phyloP scores from a whole-genome alignment of 2,113 vertebrate genomes.

The Acanthisitta chloris region DNA sequence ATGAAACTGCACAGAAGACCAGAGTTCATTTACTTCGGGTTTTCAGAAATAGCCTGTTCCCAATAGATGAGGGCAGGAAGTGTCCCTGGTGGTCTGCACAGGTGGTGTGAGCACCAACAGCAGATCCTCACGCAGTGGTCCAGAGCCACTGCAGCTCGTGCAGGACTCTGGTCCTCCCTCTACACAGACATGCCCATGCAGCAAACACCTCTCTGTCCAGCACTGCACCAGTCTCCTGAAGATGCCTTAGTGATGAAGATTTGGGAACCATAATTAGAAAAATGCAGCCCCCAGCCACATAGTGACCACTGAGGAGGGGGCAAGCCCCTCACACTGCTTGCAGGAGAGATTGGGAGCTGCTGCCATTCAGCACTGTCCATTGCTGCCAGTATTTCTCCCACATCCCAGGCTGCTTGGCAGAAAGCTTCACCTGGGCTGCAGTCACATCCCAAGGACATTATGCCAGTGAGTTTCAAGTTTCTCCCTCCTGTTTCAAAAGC shows the following conservation, averaged over 20 bases:
- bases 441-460: not conserved
- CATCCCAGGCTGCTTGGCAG: not conserved
- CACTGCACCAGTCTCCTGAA: not conserved
- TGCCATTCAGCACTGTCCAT: not conserved
- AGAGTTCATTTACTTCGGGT: not conserved
- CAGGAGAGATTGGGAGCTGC: not conserved
- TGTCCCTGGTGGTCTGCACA: not conserved
- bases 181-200: accelerated
- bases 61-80: not conserved
- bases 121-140: not conserved
- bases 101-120: accelerated
- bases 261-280: not conserved
- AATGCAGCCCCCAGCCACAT: not conserved
- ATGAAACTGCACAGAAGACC: not conserved
- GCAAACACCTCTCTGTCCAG: not conserved
- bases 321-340: accelerated
- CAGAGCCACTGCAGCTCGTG: not conserved
- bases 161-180: too few species aligned
- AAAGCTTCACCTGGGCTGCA: not conserved
- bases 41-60: not conserved
- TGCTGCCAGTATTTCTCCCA: not conserved
- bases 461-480: not conserved
- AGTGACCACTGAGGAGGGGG: not conserved
- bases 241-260: not conserved
- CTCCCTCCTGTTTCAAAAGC: not conserved